Evolutionary conservation across 2,888 invertebrate genomes (phyloP).

Genomic region (Biston betularia): DNA sequence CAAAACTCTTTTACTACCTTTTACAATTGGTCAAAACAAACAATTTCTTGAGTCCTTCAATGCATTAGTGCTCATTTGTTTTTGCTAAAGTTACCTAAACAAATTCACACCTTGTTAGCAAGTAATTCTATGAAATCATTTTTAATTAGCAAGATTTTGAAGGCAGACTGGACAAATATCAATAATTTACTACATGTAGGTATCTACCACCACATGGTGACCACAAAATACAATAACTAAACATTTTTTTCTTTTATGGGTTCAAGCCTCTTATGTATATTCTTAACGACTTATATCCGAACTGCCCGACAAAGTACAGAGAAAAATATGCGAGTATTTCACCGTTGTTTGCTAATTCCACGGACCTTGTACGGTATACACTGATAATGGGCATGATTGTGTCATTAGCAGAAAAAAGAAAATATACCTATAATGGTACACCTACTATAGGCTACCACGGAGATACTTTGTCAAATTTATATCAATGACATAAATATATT

Average conservation of each 20-base stretch:
- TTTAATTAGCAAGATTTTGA: constrained; percentile 2
- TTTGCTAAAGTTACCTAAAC: background rate
- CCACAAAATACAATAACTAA: too few species aligned
- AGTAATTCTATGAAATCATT: constrained; percentile 4
- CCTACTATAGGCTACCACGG: background rate
- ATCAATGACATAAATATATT: too few species aligned
- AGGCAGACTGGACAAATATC: background rate
- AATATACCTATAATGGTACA: background rate
- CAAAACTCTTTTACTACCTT: too few species aligned
- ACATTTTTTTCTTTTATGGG: too few species aligned
- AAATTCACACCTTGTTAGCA: constrained; percentile 3
- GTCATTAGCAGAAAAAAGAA: constrained; percentile 21
- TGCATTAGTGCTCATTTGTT: background rate
- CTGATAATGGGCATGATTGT: constrained; percentile 27
- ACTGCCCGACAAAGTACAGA: background rate
- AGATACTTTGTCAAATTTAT: too few species aligned
- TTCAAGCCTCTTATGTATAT: too few species aligned
- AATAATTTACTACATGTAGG: too few species aligned
- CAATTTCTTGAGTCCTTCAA: background rate
- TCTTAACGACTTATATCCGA: background rate
- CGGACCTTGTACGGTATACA: constrained; percentile 21
- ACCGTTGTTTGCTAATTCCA: constrained; percentile 28
- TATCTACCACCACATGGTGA: too few species aligned
- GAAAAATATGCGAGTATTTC: constrained; percentile 10
- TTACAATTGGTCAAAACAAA: background rate